Evolutionary conservation across 2,113 vertebrate genomes (phyloP).

Genomic region (Bettongia penicillata): DNA sequence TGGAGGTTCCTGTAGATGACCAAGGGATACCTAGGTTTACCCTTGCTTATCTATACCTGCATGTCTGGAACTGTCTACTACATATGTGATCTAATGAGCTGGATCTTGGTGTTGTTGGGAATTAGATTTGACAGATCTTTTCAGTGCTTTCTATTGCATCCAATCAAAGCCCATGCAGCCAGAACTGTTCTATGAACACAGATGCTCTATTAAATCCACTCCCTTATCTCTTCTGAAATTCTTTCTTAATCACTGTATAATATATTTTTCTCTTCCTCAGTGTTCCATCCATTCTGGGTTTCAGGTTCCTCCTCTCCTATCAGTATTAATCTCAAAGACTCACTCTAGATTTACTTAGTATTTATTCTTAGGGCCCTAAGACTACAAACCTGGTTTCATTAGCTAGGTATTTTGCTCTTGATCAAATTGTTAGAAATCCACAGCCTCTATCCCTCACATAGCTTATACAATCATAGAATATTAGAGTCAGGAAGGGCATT

Average conservation of each 20-base stretch:
- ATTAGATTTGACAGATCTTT: background rate
- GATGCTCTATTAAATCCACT: background rate
- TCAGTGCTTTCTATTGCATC: background rate
- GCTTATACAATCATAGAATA: background rate
- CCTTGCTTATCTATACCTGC: background rate
- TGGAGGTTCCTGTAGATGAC: background rate
- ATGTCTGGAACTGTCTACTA: background rate
- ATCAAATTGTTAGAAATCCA: background rate
- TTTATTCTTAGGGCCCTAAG: constrained; percentile 4
- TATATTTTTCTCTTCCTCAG: background rate
- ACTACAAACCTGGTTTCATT: background rate
- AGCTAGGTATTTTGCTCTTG: background rate
- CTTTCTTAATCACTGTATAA: background rate
- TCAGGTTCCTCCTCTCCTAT: background rate
- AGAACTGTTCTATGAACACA: background rate
- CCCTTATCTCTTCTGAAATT: background rate
- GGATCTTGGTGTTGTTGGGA: background rate
- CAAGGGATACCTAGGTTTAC: background rate
- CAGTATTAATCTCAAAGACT: constrained; percentile 5
- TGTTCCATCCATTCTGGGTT: background rate
- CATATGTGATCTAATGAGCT: background rate
- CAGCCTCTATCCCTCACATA: background rate
- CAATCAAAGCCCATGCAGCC: background rate
- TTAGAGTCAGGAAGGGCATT: background rate
- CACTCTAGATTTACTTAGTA: background rate